These are phyloP conservation scores for Oscheius sp. DNA, from an alignment of 2,888 invertebrate species.

Conservation along the genomic window DNA sequence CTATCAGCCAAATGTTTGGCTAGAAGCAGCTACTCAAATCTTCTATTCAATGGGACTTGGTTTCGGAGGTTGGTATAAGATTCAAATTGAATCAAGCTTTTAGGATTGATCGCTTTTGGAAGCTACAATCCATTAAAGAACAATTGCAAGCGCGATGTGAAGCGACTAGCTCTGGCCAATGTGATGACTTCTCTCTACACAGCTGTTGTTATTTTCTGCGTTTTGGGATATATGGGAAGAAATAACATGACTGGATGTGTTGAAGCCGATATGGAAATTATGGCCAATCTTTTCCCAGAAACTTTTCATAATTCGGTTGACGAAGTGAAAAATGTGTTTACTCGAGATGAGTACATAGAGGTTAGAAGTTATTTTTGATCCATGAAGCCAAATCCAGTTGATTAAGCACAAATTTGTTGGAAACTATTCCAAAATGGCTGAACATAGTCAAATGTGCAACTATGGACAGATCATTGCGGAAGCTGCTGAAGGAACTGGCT, in stretches of 20 bases:
- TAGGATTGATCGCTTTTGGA: slow-evolving; percentile 86
- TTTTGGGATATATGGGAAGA: slow-evolving; percentile 93
- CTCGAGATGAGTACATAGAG: slow-evolving; percentile 49
- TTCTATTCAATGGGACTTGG: slow-evolving; percentile 94
- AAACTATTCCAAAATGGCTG: slow-evolving; percentile 47
- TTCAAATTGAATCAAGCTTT: not conserved
- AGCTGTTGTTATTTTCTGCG: slow-evolving; percentile 91
- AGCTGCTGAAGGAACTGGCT: slow-evolving; percentile 94
- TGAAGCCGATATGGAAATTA: slow-evolving; percentile 70
- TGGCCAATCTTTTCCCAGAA: slow-evolving; percentile 51
- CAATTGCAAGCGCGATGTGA: slow-evolving; percentile 90
- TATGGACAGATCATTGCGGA: slow-evolving; percentile 60
- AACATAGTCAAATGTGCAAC: slow-evolving; percentile 50
- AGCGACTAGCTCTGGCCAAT: slow-evolving; percentile 82
- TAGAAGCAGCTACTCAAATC: slow-evolving; percentile 94
- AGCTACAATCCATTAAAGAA: slow-evolving; percentile 93
- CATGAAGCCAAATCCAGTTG: slow-evolving; percentile 9
- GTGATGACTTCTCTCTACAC: slow-evolving; percentile 88
- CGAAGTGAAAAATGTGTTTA: slow-evolving; percentile 47
- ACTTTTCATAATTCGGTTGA: slow-evolving; percentile 40
- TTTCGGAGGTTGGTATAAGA: slow-evolving; percentile 81
- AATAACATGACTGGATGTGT: slow-evolving; percentile 87
- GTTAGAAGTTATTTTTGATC: slow-evolving; percentile 4
- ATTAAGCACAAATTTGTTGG: slow-evolving; percentile 44
- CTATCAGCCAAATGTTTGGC: slow-evolving; percentile 87